A percentile compares a stretch with the other conserved stretches of the same genome.
These are phyloP conservation scores for Aphaenogaster floridana DNA, from an alignment of 1,140 invertebrate genomes.

Conservation along the genomic window DNA sequence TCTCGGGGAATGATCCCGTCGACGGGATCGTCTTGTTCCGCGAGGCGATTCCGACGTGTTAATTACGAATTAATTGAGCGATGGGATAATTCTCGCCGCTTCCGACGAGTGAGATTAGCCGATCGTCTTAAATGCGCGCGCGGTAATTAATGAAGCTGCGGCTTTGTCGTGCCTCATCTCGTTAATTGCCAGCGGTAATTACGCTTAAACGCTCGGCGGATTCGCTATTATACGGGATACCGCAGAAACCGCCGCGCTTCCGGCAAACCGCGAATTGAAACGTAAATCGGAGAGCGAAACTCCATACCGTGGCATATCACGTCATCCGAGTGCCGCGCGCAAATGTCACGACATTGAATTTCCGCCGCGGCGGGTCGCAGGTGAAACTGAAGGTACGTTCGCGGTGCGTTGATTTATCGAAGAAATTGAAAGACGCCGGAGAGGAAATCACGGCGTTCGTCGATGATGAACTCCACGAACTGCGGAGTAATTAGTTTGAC, in stretches of 20 bases:
- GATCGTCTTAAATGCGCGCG: not conserved
- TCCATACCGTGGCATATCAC: not conserved
- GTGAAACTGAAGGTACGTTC: conserved; percentile 27
- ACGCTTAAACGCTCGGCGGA: not conserved
- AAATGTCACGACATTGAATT: conserved; percentile 41
- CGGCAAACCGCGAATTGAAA: not conserved
- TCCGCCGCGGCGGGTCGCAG: not conserved
- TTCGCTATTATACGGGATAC: not conserved
- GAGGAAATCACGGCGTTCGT: conserved; percentile 16
- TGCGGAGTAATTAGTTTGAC: conserved; percentile 56
- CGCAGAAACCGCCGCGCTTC: not conserved
- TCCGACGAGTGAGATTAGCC: not conserved
- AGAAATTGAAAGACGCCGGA: not conserved
- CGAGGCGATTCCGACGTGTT: not conserved
- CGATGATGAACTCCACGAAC: conserved; percentile 47
- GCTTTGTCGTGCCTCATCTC: conserved; percentile 9
- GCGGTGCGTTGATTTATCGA: conserved; percentile 18
- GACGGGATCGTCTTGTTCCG: not conserved
- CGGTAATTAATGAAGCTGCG: not conserved
- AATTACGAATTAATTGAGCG: conserved; percentile 30
- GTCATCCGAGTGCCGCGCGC: not conserved
- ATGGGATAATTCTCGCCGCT: not conserved
- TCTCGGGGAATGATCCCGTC: not conserved
- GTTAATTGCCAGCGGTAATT: conserved; percentile 14
- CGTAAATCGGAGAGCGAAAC: not conserved